These are phyloP conservation scores for Prietella phreatophila DNA, from an alignment of 2,113 vertebrate genomes.

Conservation along the genomic window DNA sequence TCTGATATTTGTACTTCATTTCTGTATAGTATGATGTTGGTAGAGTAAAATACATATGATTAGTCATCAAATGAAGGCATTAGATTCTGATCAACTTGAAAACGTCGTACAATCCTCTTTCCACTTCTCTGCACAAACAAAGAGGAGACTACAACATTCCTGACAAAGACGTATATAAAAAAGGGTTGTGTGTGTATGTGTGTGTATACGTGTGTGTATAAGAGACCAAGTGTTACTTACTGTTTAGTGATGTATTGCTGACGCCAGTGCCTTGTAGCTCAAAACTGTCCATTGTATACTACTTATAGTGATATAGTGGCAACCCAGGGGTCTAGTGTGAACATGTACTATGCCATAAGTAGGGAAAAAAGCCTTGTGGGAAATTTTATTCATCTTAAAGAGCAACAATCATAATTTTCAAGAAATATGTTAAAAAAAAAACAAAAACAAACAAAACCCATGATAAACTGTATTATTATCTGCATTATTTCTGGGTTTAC, in stretches of 20 bases:
- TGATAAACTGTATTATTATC: background rate
- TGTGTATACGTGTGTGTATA: background rate
- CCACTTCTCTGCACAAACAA: background rate
- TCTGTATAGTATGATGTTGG: background rate
- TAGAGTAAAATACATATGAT: background rate
- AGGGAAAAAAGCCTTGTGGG: background rate
- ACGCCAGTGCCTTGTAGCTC: background rate
- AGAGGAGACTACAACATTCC: background rate
- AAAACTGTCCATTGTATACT: background rate
- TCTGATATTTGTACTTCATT: background rate
- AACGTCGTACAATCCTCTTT: background rate
- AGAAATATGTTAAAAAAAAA: background rate
- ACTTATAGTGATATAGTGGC: background rate
- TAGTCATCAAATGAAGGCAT: background rate
- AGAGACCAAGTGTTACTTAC: background rate
- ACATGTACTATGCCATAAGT: background rate
- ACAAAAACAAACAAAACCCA: background rate
- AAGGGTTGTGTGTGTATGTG: background rate
- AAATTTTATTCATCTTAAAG: background rate
- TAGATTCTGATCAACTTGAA: background rate
- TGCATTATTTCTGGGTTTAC: background rate
- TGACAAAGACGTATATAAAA: background rate
- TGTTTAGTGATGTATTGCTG: background rate
- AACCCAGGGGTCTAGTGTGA: background rate
- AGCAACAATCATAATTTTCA: background rate